Percentiles rank a stretch among this genome's conserved stretches.
Evolutionary conservation across 2,888 invertebrate species (phyloP).

Genomic region (Drosophila emarginata): DNA sequence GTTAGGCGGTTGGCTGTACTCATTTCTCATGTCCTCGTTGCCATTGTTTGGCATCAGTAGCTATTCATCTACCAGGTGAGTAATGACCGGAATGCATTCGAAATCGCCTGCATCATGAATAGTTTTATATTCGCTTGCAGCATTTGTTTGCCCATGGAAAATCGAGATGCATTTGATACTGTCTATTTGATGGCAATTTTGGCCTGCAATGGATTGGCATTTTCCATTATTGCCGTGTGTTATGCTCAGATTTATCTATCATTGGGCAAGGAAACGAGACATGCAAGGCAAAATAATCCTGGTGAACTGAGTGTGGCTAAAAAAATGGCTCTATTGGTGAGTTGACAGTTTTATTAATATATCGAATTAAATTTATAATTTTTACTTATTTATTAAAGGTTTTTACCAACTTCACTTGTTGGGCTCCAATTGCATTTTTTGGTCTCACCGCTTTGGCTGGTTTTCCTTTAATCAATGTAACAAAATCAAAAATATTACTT

Average conservation of each 20-base stretch:
- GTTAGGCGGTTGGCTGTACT: slow-evolving; percentile 91
- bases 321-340: slow-evolving; percentile 93
- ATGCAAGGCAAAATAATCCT: slow-evolving; percentile 82
- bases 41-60: slow-evolving; percentile 93
- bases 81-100: no score
- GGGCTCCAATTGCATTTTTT: slow-evolving; percentile 95
- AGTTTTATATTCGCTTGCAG: slow-evolving; percentile 80
- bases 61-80: slow-evolving; percentile 91
- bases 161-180: slow-evolving; percentile 86
- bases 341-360: slow-evolving; percentile 1
- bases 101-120: background rate
- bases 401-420: slow-evolving; percentile 92
- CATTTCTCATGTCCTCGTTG: slow-evolving; percentile 89
- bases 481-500: slow-evolving; percentile 90
- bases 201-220: slow-evolving; percentile 90
- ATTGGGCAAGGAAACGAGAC: slow-evolving; percentile 87
- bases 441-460: slow-evolving; percentile 93
- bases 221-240: slow-evolving; percentile 91
- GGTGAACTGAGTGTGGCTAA: slow-evolving; percentile 91
- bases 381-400: slow-evolving; percentile 71
- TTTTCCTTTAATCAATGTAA: slow-evolving; percentile 91
- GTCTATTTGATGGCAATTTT: slow-evolving; percentile 90
- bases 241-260: slow-evolving; percentile 94
- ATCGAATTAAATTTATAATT: background rate
- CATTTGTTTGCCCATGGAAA: slow-evolving; percentile 95